phyloP scores from a whole-genome alignment of 2,888 invertebrate genomes.

The Torymus texanus region DNA sequence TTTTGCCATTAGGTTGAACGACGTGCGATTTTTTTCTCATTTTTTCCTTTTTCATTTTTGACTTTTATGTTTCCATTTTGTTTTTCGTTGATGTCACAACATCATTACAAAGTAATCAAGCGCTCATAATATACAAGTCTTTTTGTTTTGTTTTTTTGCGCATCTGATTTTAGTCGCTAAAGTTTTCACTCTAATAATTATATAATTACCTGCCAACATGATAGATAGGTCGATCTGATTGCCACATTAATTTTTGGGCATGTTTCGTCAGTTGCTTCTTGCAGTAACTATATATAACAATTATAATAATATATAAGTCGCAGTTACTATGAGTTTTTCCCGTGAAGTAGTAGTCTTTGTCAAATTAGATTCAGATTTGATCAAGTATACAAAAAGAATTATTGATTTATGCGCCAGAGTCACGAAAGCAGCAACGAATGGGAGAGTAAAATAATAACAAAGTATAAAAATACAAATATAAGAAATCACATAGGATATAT shows the following conservation, averaged over 20 bases:
- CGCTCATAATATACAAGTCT: background rate
- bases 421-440: too few species aligned
- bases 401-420: too few species aligned
- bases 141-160: conserved; percentile 22
- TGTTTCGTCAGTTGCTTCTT: conserved; percentile 72
- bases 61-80: conserved; percentile 2
- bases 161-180: conserved; percentile 14
- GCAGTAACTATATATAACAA: conserved; percentile 15
- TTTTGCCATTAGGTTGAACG: background rate
- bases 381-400: too few species aligned
- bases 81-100: conserved; percentile 39
- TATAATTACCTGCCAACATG: conserved; percentile 36
- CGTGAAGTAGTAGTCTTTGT: conserved; percentile 5
- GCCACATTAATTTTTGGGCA: conserved; percentile 74
- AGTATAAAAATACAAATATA: too few species aligned
- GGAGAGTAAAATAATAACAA: too few species aligned
- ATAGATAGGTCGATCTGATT: conserved; percentile 66
- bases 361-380: background rate
- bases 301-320: background rate
- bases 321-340: background rate
- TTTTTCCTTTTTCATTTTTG: background rate
- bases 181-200: conserved; percentile 6
- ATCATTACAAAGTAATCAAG: conserved; percentile 2
- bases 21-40: background rate
- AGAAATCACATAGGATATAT: too few species aligned